Evolutionary conservation across 2,888 invertebrate genomes (phyloP).

Genomic region (Drosophila prostipennis): DNA sequence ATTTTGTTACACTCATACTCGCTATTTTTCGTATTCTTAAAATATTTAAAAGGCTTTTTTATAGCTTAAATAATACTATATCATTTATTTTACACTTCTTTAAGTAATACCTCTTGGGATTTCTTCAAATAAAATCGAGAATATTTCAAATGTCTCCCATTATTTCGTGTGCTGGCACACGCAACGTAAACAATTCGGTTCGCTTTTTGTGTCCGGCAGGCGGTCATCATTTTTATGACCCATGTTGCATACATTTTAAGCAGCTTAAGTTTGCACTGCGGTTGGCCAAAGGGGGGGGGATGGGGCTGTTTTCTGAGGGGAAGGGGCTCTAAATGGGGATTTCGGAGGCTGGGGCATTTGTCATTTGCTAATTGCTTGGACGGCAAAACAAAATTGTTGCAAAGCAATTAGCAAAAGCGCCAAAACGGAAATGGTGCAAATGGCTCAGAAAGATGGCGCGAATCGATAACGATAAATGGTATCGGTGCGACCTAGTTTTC

Average conservation of each 20-base stretch:
- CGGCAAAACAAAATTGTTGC: conserved; percentile 48
- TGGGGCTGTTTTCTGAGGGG: neutral
- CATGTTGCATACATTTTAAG: conserved; percentile 53
- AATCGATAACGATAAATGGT: conserved; percentile 33
- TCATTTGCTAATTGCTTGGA: conserved; percentile 64
- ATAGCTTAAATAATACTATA: neutral
- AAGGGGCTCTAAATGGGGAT: neutral
- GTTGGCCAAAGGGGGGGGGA: neutral
- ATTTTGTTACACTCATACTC: too few species aligned
- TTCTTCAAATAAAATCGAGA: neutral
- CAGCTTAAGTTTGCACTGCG: conserved; percentile 54
- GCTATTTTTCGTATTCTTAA: too few species aligned
- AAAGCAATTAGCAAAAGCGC: conserved; percentile 49
- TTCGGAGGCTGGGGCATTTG: conserved; percentile 33
- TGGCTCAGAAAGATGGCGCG: neutral
- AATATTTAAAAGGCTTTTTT: too few species aligned
- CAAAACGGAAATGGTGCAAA: neutral
- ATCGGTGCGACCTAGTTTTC: conserved; percentile 30
- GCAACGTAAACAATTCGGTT: conserved; percentile 13
- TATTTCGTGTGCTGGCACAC: conserved; percentile 2
- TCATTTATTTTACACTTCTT: neutral
- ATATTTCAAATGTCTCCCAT: neutral
- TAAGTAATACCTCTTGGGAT: too few species aligned
- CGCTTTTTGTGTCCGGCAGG: neutral
- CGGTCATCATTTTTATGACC: conserved; percentile 34